Conservation (phyloP, 2,888 invertebrate genomes). For the Euplexia lucipara region DNA sequence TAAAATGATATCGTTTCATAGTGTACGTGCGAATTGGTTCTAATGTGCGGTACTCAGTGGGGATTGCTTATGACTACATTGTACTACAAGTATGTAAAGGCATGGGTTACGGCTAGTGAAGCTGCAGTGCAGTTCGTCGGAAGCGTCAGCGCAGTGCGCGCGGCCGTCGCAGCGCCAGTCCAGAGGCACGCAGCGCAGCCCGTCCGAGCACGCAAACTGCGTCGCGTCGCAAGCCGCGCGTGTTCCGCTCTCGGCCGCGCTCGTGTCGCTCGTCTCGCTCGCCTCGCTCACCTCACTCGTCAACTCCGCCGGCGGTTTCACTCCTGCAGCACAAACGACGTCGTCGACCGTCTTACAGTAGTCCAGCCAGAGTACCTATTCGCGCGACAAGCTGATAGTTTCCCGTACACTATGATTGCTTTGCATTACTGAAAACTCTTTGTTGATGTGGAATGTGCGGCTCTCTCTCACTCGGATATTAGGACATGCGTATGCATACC, state of each 20-base stretch:
- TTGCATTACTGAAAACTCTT: too few species aligned
- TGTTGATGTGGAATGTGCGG: too few species aligned
- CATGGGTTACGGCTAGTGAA: constrained; percentile 62
- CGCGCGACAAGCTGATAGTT: background rate
- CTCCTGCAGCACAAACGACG: constrained; percentile 11
- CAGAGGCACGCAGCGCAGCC: constrained; percentile 91
- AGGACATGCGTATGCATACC: too few species aligned
- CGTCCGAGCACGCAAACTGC: constrained; percentile 91
- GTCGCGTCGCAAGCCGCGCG: constrained; percentile 74
- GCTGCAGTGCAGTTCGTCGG: constrained; percentile 91
- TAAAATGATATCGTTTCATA: constrained; percentile 1
- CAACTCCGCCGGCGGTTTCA: background rate
- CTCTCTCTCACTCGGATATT: too few species aligned
- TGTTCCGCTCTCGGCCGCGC: constrained; percentile 34
- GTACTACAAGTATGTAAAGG: too few species aligned
- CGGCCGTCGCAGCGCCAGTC: constrained; percentile 92
- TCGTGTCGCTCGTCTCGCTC: too few species aligned
- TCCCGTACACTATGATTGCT: too few species aligned
- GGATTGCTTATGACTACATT: background rate
- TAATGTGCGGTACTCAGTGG: background rate
- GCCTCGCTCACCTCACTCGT: constrained; percentile 13
- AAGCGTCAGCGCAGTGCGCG: constrained; percentile 92
- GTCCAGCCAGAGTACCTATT: background rate
- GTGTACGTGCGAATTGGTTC: background rate
- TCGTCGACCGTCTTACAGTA: background rate